Conservation (phyloP, 37 sponge, comb jelly and placozoan genomes). For the Oscarella lobularis region DNA sequence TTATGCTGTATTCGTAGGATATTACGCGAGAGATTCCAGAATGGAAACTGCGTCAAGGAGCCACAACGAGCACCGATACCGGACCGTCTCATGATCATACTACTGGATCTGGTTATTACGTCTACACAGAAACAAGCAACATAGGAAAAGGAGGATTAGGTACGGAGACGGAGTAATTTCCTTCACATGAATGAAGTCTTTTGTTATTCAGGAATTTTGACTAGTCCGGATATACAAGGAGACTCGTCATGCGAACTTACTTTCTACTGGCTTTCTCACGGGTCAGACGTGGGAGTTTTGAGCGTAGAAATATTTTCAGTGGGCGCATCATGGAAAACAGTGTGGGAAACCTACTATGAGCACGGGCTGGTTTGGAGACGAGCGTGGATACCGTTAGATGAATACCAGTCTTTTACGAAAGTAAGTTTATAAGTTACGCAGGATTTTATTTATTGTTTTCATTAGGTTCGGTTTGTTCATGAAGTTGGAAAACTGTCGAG, state of each 20-base stretch:
- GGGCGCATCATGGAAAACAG: background rate
- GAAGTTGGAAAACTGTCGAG: background rate
- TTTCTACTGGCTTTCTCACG: background rate
- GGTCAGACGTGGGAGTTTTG: background rate
- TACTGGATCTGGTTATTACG: background rate
- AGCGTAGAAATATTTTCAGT: background rate
- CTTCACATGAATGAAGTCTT: too few relatives aligned
- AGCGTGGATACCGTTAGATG: background rate
- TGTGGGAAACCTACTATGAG: background rate
- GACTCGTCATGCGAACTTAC: background rate
- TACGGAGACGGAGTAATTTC: too few relatives aligned
- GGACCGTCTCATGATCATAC: background rate
- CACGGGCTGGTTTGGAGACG: background rate
- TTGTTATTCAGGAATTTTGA: too few relatives aligned
- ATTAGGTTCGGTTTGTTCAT: background rate
- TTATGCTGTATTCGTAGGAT: too few relatives aligned
- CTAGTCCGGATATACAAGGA: background rate
- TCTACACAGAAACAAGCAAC: conserved; percentile 1
- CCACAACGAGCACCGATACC: background rate
- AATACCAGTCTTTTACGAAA: background rate
- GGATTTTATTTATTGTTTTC: background rate
- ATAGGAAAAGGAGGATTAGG: background rate
- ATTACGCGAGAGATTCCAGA: background rate
- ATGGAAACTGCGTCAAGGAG: background rate
- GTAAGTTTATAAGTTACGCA: background rate